Evolutionary conservation across 1,140 invertebrate species (phyloP).

Genomic region (Trigoniulus corallinus): DNA sequence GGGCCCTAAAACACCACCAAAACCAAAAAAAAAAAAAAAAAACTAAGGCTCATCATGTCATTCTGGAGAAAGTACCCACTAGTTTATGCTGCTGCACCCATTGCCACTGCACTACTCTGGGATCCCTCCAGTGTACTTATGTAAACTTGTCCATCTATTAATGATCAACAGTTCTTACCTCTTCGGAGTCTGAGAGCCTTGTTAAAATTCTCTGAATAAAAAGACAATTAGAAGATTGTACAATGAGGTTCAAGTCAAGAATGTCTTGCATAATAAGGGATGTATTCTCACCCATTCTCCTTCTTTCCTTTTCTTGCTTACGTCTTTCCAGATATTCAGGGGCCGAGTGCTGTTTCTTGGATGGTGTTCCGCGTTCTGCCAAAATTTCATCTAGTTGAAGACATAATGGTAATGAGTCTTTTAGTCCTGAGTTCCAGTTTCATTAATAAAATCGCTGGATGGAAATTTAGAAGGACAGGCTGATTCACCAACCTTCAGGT

Average conservation of each 20-base stretch:
- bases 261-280: neutral
- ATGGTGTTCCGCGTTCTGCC: slow-evolving; percentile 32
- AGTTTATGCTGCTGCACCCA: too few species aligned
- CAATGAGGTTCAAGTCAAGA: neutral
- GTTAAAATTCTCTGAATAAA: neutral
- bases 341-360: slow-evolving; percentile 58
- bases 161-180: slow-evolving; percentile 2
- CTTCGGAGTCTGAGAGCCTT: slow-evolving; percentile 4
- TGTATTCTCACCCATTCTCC: slow-evolving; percentile 34
- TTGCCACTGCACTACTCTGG: too few species aligned
- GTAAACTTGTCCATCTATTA: too few species aligned
- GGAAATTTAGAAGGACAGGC: slow-evolving; percentile 11
- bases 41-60: too few species aligned
- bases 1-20: too few species aligned
- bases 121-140: too few species aligned
- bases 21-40: too few species aligned
- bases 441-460: too few species aligned
- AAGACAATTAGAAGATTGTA: neutral
- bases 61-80: too few species aligned
- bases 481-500: slow-evolving; percentile 44
- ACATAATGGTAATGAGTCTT: too few species aligned
- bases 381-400: slow-evolving; percentile 20
- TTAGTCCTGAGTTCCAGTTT: too few species aligned
- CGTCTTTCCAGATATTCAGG: slow-evolving; percentile 76
- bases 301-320: slow-evolving; percentile 45